Conservation (phyloP, 1,140 invertebrate species). For the Nebria ingens region DNA sequence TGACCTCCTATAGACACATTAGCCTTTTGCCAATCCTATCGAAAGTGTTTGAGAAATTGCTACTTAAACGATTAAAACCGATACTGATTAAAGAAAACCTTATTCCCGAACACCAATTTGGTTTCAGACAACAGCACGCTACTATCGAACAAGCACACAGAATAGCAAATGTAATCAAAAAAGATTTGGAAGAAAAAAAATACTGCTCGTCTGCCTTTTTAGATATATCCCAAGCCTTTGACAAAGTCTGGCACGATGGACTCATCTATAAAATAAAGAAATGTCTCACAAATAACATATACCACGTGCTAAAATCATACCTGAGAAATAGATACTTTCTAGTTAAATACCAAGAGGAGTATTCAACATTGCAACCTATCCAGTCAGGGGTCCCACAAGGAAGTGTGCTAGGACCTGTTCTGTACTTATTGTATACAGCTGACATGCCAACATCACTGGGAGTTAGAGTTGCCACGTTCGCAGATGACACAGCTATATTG, state of each 20-base stretch:
- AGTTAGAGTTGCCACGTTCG: slow-evolving; percentile 16
- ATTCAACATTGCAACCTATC: slow-evolving; percentile 7
- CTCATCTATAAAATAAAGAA: slow-evolving; percentile 20
- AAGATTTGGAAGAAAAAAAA: slow-evolving; percentile 18
- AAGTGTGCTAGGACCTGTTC: slow-evolving; percentile 17
- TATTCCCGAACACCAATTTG: slow-evolving; percentile 18
- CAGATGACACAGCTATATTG: slow-evolving; percentile 23
- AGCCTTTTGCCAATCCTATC: slow-evolving; percentile 18
- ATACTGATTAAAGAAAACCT: background rate
- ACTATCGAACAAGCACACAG: slow-evolving; percentile 18
- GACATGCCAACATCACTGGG: slow-evolving; percentile 16
- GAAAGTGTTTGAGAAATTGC: slow-evolving; percentile 20
- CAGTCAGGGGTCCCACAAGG: slow-evolving; percentile 23
- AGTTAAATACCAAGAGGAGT: slow-evolving; percentile 8
- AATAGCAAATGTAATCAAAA: slow-evolving; percentile 14
- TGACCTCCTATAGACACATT: slow-evolving; percentile 20
- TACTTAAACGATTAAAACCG: slow-evolving; percentile 14
- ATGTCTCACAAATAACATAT: slow-evolving; percentile 9
- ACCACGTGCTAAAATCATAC: slow-evolving; percentile 15
- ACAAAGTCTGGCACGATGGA: slow-evolving; percentile 22
- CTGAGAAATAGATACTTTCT: slow-evolving; percentile 15
- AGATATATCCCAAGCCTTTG: slow-evolving; percentile 23
- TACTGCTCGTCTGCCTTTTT: slow-evolving; percentile 18
- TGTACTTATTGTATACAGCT: slow-evolving; percentile 19
- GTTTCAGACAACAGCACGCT: slow-evolving; percentile 15